phyloP scores from a whole-genome alignment of 2,888 invertebrate species.

The Ommatoiulus sabulosus region DNA sequence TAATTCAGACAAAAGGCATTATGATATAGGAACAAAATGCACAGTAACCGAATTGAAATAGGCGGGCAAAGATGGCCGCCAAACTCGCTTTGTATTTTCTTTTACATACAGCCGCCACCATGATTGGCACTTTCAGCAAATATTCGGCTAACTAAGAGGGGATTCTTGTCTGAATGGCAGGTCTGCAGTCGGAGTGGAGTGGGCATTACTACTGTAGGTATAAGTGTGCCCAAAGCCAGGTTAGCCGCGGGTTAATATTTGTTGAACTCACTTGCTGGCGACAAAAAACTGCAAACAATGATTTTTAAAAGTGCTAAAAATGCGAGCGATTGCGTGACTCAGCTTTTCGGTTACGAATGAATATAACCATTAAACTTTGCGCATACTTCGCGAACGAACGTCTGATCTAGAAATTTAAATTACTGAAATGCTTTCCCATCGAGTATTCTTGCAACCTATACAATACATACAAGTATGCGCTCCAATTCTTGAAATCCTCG shows the following conservation, averaged over 20 bases:
- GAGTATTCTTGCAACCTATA: too few species aligned
- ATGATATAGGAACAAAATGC: neutral
- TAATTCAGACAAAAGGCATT: neutral
- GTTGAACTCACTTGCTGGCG: slow-evolving; percentile 5
- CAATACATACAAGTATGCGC: too few species aligned
- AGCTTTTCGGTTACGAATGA: slow-evolving; percentile 12
- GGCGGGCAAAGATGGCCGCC: slow-evolving; percentile 6
- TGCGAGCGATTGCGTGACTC: slow-evolving; percentile 9
- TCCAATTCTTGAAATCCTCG: neutral
- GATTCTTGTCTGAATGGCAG: slow-evolving; percentile 41
- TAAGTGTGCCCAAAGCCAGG: slow-evolving; percentile 32
- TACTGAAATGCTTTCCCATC: neutral
- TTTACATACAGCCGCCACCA: neutral
- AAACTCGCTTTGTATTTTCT: neutral
- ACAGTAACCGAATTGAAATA: neutral
- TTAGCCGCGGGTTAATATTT: slow-evolving; percentile 32
- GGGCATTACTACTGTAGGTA: neutral
- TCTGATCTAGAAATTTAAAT: slow-evolving; percentile 45
- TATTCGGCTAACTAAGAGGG: slow-evolving; percentile 41
- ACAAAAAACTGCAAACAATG: neutral
- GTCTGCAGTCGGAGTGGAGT: neutral
- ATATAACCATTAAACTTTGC: slow-evolving; percentile 18
- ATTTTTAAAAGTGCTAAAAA: slow-evolving; percentile 27
- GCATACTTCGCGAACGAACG: neutral
- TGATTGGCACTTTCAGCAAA: slow-evolving; percentile 47